Evolutionary conservation across 2,888 invertebrate species (phyloP).

Genomic region (Ommatoiulus sabulosus): DNA sequence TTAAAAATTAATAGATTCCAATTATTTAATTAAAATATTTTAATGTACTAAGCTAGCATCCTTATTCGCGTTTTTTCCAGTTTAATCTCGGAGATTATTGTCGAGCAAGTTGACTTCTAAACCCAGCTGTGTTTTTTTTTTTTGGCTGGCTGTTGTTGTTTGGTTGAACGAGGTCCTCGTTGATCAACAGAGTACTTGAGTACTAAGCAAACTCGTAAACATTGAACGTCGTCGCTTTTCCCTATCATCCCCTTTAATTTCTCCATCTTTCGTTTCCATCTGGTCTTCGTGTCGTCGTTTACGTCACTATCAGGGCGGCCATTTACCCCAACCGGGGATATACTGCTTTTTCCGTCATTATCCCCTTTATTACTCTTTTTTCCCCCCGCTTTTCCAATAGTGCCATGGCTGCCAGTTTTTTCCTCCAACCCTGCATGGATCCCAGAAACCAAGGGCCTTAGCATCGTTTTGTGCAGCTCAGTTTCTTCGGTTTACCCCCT

Average conservation of each 20-base stretch:
- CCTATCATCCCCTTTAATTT: conserved; percentile 49
- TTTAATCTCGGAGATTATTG: neutral
- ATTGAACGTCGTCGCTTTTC: conserved; percentile 50
- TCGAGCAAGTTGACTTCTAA: neutral
- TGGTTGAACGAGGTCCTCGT: conserved; percentile 46
- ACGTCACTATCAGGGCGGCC: conserved; percentile 44
- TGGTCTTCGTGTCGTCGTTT: conserved; percentile 45
- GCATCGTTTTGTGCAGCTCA: neutral
- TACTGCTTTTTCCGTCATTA: conserved; percentile 20
- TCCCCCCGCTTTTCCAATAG: neutral
- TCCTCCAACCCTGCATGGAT: neutral
- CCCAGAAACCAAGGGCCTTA: conserved; percentile 10
- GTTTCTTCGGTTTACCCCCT: neutral
- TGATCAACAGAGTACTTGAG: conserved; percentile 42
- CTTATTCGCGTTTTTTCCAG: too few species aligned
- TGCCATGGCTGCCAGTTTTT: conserved; percentile 35
- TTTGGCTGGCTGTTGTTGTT: neutral
- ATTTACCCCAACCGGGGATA: conserved; percentile 40
- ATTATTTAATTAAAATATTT: neutral
- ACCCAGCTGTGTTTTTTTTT: neutral
- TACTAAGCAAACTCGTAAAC: conserved; percentile 52
- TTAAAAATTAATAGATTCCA: neutral
- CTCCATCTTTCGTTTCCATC: conserved; percentile 49
- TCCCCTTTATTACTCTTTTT: conserved; percentile 28
- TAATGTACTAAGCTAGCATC: too few species aligned